Percentiles rank a stretch among this genome's conserved stretches.
Evolutionary conservation across 2,888 invertebrate species (phyloP).

Genomic region (Sicus ferrugineus): DNA sequence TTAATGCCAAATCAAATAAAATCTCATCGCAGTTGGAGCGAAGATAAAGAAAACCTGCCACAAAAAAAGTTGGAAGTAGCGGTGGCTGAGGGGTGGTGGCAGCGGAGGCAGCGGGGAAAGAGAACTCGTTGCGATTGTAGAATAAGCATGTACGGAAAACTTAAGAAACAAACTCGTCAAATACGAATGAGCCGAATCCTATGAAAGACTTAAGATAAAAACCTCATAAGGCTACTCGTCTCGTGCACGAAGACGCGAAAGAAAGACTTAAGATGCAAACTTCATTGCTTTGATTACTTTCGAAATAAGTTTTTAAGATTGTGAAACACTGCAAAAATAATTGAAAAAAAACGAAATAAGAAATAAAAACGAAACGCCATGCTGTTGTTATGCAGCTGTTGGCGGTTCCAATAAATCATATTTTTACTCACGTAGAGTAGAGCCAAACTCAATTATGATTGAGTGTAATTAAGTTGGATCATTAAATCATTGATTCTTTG

Average conservation of each 20-base stretch:
- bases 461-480: not conserved
- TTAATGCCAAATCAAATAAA: slow-evolving; percentile 6
- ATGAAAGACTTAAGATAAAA: slow-evolving; percentile 3
- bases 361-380: not conserved
- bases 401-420: slow-evolving; percentile 7
- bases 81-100: too few relatives aligned
- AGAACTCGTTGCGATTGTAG: not conserved
- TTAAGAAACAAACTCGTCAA: slow-evolving; percentile 12
- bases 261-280: not conserved
- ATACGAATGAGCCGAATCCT: not conserved
- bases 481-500: not conserved
- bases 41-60: not conserved
- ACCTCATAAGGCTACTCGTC: not conserved
- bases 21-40: not conserved
- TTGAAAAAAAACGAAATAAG: not conserved
- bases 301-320: not conserved
- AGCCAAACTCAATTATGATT: not conserved
- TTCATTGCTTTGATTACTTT: not conserved
- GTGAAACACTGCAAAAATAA: not conserved
- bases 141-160: not conserved
- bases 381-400: not conserved
- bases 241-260: too few relatives aligned
- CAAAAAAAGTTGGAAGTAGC: too few relatives aligned
- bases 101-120: not conserved
- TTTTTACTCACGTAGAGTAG: not conserved